phyloP scores from a whole-genome alignment of 1,140 invertebrate genomes.

The Berghia stephanieae region DNA sequence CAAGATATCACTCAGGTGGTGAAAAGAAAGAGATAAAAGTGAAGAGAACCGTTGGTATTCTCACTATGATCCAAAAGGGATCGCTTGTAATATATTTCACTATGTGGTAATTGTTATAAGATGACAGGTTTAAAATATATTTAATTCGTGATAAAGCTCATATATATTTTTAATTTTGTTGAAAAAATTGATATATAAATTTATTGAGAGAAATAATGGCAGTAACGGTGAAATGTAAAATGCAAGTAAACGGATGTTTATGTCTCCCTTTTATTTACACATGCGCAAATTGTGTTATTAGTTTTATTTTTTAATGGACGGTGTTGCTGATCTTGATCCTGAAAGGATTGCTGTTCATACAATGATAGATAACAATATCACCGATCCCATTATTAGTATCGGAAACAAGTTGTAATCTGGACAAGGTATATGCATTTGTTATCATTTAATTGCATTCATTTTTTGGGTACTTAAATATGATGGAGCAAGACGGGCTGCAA shows the following conservation, averaged over 20 bases:
- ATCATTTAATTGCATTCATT: background rate
- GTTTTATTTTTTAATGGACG: too few relatives aligned
- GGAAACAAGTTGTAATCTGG: background rate
- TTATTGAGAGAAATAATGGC: too few relatives aligned
- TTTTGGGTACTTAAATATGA: too few relatives aligned
- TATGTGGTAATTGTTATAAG: too few relatives aligned
- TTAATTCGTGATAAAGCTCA: background rate
- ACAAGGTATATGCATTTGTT: background rate
- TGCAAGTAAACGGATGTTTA: constrained; percentile 8
- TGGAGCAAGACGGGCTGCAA: too few relatives aligned
- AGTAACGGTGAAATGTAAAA: background rate
- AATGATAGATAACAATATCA: background rate
- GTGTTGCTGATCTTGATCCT: background rate
- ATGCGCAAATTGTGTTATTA: background rate
- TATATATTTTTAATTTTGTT: background rate
- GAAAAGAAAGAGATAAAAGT: too few relatives aligned
- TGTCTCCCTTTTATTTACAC: constrained; percentile 6
- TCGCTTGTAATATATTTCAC: too few relatives aligned
- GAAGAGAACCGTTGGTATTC: too few relatives aligned
- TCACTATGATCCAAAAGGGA: too few relatives aligned
- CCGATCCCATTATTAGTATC: background rate
- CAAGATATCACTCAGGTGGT: too few relatives aligned
- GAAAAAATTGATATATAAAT: background rate
- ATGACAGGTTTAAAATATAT: background rate
- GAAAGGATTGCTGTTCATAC: background rate